A percentile compares a stretch with the other conserved stretches of the same genome.
phyloP scores from a whole-genome alignment of 2,797 vertebrate genomes.

The Denticeps clupeoides region DNA sequence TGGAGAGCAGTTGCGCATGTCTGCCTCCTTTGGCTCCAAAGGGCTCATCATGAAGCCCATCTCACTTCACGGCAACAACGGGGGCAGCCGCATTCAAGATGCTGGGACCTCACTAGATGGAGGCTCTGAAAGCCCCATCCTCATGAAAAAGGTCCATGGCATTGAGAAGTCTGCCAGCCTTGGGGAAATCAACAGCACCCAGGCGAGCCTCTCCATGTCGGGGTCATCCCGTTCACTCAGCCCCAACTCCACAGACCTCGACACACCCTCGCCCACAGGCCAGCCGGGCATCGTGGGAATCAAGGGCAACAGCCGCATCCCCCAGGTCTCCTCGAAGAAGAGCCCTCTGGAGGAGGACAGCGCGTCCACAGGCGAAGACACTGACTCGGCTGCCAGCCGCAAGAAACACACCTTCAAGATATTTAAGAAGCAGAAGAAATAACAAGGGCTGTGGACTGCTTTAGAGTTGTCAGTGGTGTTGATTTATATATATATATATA shows the following conservation, averaged over 20 bases:
- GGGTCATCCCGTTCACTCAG: slow-evolving; percentile 89
- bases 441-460: slow-evolving; percentile 38
- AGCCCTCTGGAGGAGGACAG: slow-evolving; percentile 85
- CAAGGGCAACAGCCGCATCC: slow-evolving; percentile 71
- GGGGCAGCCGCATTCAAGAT: slow-evolving; percentile 65
- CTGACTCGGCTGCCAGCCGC: slow-evolving; percentile 77
- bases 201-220: slow-evolving; percentile 52
- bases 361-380: slow-evolving; percentile 83
- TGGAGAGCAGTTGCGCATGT: slow-evolving; percentile 64
- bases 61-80: slow-evolving; percentile 66
- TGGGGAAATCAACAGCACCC: slow-evolving; percentile 68
- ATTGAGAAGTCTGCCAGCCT: slow-evolving; percentile 75
- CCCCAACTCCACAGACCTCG: slow-evolving; percentile 87
- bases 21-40: slow-evolving; percentile 59
- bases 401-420: slow-evolving; percentile 97
- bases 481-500: slow-evolving; percentile 10
- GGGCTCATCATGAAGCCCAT: slow-evolving; percentile 64
- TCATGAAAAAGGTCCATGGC: slow-evolving; percentile 67
- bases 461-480: slow-evolving; percentile 26
- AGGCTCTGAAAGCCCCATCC: slow-evolving; percentile 67
- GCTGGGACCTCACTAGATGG: slow-evolving; percentile 44
- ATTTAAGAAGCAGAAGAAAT: slow-evolving; percentile 97
- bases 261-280: slow-evolving; percentile 75
- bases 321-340: slow-evolving; percentile 89
- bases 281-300: slow-evolving; percentile 38